Base-by-base conservation (phyloP, 1,140 invertebrate species). In the Diploscapter pachys region DNA sequence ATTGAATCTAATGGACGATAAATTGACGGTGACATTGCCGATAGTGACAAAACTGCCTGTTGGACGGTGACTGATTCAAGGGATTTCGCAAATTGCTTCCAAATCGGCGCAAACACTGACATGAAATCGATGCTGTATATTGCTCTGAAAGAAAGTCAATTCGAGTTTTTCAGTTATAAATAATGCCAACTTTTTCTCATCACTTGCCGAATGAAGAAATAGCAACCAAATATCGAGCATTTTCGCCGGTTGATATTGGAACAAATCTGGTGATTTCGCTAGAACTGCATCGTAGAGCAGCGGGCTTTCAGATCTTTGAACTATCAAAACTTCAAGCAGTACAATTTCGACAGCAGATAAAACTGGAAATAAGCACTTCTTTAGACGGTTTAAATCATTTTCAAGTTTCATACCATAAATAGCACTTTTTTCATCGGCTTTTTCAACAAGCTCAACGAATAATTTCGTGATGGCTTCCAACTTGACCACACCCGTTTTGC, bases 401-500 rank as follows among this genome's bases (percentile, higher is more conserved):
- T 52, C 31, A 31, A 31, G 1, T 31, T 31, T 31, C 31, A 31
- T 6, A 68, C 66, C 51, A 48, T 52, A 53, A 55, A 9, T 51
- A 8, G 66, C 66, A 48, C 2, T 68, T 5, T 54, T 5, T 52
- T 68, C 66, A 53, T 68, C 57, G 8, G 51, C 52, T 2, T 68
- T 68, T 68, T 68, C 66, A 9, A 68, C 2, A 6, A 68, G 51
- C n/a, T 68, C 66, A 6, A 55, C 53, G 48, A 52, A 52, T n/a
- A 68, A 13, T 48, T 68, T 68, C 6, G 56, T 6, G 56, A 68
- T 68, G 48, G 53, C 52, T 8, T 68, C 66, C n/a, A 68, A 68
- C 48, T 68, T 68, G 9, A 68, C 13, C n/a, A 68, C 66, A 5
- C 8, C 13, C 48, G 66, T 68, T 68, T 55, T 51, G 6, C 52